Evolutionary conservation across 2,888 invertebrate species (phyloP), one percentile per base, ranked within the genome.

Genomic region (Philereme transversata): DNA sequence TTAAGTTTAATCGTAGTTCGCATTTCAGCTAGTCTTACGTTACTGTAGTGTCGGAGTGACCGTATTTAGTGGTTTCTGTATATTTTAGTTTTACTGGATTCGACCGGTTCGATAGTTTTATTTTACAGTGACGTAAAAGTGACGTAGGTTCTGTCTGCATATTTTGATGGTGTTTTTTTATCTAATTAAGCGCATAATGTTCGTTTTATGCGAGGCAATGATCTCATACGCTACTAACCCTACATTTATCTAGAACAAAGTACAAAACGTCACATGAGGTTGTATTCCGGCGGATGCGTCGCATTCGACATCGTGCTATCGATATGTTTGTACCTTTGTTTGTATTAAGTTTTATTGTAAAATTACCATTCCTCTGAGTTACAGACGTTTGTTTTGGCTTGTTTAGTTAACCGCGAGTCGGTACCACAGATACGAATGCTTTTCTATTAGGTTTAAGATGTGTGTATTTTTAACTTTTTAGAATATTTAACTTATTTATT

Each of bases 401-500:
- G 77, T 84, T 81, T 72, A 71, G 67, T 68, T 73, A 76, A 76
- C 76, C 73, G 68, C 70, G 74, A 76, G 51, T 58, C 54, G 57
- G 48, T 49, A 10, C 50, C 82, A 82, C 81, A 85, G 79, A 81
- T 81, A 82, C 82, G 88, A 88, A 86, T 90, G 92, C 86, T 90
- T 91, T 92, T 91, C 82, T 85, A 88, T 89, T 91, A 91, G 90
- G 88, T 90, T 62, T 91, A 90, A 83, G 90, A 82, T 74, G 92
- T 90, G 92, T 92, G 92, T 92, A 92, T 89, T 91, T 91, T 91
- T 90, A 91, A 91, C 86, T 83, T 91, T 89, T 90, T 92, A 91
- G 91, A 90, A 87, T 91, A 90, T 91, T 91, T 90, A 91, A 91
- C 91, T 92, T 92, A 92, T 92, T 92, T 91, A 91, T 91, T 90